Evolutionary conservation across 1,140 invertebrate genomes (phyloP).

Genomic region (Habropoda laboriosa): DNA sequence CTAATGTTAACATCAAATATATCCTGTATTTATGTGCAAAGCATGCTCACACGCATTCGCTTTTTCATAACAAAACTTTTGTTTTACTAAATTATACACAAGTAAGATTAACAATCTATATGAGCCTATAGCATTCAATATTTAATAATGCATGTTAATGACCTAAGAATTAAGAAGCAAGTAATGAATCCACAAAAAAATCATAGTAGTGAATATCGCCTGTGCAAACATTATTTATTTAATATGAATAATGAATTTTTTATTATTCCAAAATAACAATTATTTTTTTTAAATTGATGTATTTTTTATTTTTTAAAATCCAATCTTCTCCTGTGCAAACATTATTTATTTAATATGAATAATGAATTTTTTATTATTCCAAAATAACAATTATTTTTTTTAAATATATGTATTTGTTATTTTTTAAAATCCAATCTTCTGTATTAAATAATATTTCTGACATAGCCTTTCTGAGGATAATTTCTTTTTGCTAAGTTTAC

Average conservation of each 20-base stretch:
- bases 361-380: slow-evolving; percentile 19
- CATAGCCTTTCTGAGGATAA: neutral
- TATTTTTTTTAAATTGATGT: slow-evolving; percentile 3
- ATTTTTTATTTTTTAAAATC: neutral
- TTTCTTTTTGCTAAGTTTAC: neutral
- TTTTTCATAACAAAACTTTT: slow-evolving; percentile 16
- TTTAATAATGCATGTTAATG: slow-evolving; percentile 1
- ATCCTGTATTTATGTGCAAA: slow-evolving; percentile 37
- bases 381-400: slow-evolving; percentile 14
- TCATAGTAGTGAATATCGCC: slow-evolving; percentile 44
- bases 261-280: neutral
- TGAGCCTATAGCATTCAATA: slow-evolving; percentile 7
- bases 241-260: slow-evolving; percentile 22
- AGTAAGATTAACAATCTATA: slow-evolving; percentile 4
- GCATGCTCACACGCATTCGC: slow-evolving; percentile 58
- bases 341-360: slow-evolving; percentile 24
- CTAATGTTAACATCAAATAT: slow-evolving; percentile 23
- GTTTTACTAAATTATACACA: neutral
- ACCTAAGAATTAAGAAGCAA: slow-evolving; percentile 4
- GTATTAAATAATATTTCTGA: neutral
- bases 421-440: neutral
- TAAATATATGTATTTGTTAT: neutral
- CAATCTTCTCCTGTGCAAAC: slow-evolving; percentile 65
- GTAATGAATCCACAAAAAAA: slow-evolving; percentile 16
- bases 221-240: slow-evolving; percentile 56